phyloP scores from a whole-genome alignment of 37 sponge, comb jelly and placozoan species.

The Aphrocallistes beatrix region DNA sequence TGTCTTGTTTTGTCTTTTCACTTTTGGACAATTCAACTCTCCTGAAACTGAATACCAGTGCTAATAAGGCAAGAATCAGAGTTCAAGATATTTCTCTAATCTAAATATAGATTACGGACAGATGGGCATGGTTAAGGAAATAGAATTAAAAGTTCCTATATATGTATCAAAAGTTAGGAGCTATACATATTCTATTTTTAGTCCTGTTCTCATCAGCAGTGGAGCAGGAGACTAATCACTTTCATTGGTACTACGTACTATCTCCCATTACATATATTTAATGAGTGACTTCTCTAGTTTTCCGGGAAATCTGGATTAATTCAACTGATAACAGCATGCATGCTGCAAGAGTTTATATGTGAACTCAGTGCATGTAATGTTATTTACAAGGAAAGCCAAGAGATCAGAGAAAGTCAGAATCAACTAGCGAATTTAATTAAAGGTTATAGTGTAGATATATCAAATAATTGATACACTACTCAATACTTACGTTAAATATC shows the following conservation, averaged over 20 bases:
- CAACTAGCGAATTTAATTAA: neutral
- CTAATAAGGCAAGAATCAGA: conserved; percentile 15
- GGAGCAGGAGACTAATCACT: too few species aligned
- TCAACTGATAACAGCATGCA: neutral
- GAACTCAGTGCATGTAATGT: neutral
- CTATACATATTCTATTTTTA: too few species aligned
- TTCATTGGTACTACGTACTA: too few species aligned
- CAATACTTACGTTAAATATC: too few species aligned
- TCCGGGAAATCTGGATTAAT: neutral
- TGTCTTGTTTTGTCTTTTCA: neutral
- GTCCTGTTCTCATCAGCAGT: too few species aligned
- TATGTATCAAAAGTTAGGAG: too few species aligned
- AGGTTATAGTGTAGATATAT: neutral
- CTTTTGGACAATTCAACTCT: neutral
- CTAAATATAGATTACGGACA: too few species aligned
- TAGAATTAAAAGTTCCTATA: too few species aligned
- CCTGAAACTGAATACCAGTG: neutral
- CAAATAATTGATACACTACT: too few species aligned
- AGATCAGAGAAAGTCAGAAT: neutral
- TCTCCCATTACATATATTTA: too few species aligned
- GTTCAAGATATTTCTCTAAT: too few species aligned
- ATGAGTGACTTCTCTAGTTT: neutral
- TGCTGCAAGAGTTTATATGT: neutral
- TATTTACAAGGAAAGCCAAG: neutral
- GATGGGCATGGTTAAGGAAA: too few species aligned